Evolutionary conservation across 1,140 invertebrate genomes (phyloP), one percentile per base, ranked within the genome.

Genomic region (Drosophila pallidifrons): DNA sequence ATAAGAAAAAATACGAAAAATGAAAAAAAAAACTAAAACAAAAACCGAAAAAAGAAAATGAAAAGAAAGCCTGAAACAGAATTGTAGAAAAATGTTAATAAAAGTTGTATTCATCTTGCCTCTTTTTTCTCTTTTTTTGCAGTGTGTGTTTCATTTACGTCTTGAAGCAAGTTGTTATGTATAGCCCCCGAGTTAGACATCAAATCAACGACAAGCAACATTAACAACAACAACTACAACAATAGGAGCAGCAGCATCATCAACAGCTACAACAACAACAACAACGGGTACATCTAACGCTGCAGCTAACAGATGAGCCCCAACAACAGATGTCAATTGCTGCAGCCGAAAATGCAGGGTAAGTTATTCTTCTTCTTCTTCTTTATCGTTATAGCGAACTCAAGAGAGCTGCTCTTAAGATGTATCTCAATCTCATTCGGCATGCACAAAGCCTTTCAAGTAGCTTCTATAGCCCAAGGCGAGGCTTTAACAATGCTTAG

Each of bases 281-380:
- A 61, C 81, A 58, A 73, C 75, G 83, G 92, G 91, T 79, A 86
- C 83, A 86, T 92, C 89, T 83, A 81, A 88, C 89, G 77, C 82
- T 92, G 83, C 90, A 90, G 91, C 92, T 92, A 91, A 91, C 92
- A 91, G 91, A 93, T 93, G 92, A 93, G 90, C 91, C 91, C 82
- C 94, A 89, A 83, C 85, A 88, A 88, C 83, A 94, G 93, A 94
- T 94, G 94, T 94, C 93, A 93, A 94, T 94, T 94, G 93, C 93
- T 94, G 93, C 93, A 92, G 92, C 94, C 93, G 94, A 94, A 94
- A 94, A 94, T 94, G 94, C 94, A 94, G 94, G 94, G 94, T 94
- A 82, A 94, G 94, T 93, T 41, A 1, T 41, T 1, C 41, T 38
- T 8, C 20, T 25, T 7, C 20, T 20, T 25, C 20, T 25, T 25